Evolutionary conservation across 2,113 vertebrate genomes (phyloP).

Genomic region (Xyrauchen texanus): DNA sequence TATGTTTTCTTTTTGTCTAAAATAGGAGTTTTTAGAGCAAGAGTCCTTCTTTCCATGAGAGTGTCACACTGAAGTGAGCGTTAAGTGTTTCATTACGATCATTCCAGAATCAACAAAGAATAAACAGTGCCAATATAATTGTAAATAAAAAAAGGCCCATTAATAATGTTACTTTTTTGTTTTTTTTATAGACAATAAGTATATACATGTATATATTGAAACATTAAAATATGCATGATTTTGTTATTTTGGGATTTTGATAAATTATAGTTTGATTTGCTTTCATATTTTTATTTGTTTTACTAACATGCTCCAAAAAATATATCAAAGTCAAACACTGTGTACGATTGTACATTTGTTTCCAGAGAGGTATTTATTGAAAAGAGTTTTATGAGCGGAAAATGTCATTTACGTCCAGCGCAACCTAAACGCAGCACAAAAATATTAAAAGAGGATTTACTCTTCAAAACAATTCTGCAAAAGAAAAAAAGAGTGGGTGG

Average conservation of each 20-base stretch:
- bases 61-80: constrained; percentile 61
- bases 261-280: constrained; percentile 73
- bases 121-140: constrained; percentile 77
- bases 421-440: constrained; percentile 55
- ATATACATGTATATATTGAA: constrained; percentile 52
- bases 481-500: constrained; percentile 50
- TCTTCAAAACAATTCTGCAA: constrained; percentile 51
- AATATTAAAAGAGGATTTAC: constrained; percentile 50
- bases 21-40: constrained; percentile 58
- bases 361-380: constrained; percentile 77
- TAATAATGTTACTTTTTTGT: constrained; percentile 54
- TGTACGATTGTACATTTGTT: constrained; percentile 78
- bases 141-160: constrained; percentile 73
- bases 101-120: constrained; percentile 69
- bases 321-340: constrained; percentile 78
- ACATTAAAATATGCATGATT: constrained; percentile 75
- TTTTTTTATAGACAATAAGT: constrained; percentile 68
- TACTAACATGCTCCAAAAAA: constrained; percentile 76
- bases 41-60: constrained; percentile 62
- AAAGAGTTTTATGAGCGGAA: constrained; percentile 70
- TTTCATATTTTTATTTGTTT: constrained; percentile 65
- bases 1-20: constrained; percentile 52
- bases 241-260: constrained; percentile 79
- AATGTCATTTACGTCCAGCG: constrained; percentile 52
- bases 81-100: constrained; percentile 67